These are phyloP conservation scores for Harpalus rubripes DNA, from an alignment of 2,888 invertebrate species.

Conservation along the genomic window DNA sequence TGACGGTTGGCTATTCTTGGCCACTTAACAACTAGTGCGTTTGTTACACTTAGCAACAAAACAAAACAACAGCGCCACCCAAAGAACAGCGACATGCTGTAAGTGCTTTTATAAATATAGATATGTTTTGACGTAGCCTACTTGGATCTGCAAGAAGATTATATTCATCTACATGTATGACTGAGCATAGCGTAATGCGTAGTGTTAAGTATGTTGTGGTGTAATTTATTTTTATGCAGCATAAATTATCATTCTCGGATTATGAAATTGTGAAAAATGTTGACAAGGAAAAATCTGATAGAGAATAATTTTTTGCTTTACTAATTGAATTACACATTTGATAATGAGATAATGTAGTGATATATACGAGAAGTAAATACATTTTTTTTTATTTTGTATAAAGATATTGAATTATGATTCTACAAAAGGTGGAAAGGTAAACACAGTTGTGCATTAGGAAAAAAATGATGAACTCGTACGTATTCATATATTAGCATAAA, in stretches of 20 bases:
- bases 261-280: not conserved
- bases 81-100: conserved; percentile 54
- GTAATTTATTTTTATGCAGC: conserved; percentile 25
- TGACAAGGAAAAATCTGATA: not conserved
- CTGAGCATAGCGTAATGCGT: not conserved
- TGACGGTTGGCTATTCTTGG: conserved; percentile 64
- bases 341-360: not conserved
- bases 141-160: conserved; percentile 42
- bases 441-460: too few relatives aligned
- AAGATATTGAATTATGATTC: too few relatives aligned
- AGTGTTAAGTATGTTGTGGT: conserved; percentile 8
- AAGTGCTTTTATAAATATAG: conserved; percentile 55
- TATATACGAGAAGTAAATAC: not conserved
- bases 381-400: too few relatives aligned
- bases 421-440: too few relatives aligned
- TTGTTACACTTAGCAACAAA: conserved; percentile 64
- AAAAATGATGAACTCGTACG: not conserved
- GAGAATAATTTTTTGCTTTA: not conserved
- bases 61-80: conserved; percentile 62
- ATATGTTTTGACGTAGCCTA: conserved; percentile 44
- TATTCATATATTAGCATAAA: not conserved
- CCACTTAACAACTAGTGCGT: conserved; percentile 65
- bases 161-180: conserved; percentile 29
- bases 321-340: not conserved
- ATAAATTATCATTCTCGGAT: conserved; percentile 10